Evolutionary conservation across 2,888 invertebrate species (phyloP), one percentile per base, ranked within the genome.

Genomic region (Dynastes hyllus): DNA sequence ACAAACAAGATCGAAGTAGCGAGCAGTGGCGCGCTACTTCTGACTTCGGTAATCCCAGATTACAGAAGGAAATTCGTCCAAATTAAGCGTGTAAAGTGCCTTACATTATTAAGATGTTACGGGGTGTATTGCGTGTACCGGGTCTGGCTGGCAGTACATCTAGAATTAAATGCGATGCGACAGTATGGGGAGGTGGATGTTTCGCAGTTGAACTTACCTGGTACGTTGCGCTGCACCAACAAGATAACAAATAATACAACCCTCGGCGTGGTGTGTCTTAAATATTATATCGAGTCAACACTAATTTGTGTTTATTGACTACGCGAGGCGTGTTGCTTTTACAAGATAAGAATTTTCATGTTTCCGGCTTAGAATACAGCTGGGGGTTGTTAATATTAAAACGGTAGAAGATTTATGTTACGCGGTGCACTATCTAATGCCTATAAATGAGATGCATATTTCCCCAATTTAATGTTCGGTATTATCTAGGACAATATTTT

Each of bases 31-130:
- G 37, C 27, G 2, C 9, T 55, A 71, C 71, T 71, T 71, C 71
- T 71, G 71, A 58, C 71, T 71, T 71, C 16, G 40, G 16, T 71
- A 71, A 71, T 71, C 71, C 71, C 40, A 58, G 71, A 71, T 71
- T 71, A 71, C 71, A 58, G 55, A 37, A 32, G 71, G 71, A 71
- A 71, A 71, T 71, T 53, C 71, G 71, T 71, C 71, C 71, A 71
- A 71, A 58, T 71, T 71, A 71, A 71, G 71, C 71, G 71, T 71
- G 37, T 55, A 55, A 71, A 71, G 71, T 58, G 40, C 71, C 71
- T 51, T 71, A 71, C 71, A 71, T 71, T 71, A 71, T 71, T 71
- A 71, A 71, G 71, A 71, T 58, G 71, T 71, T 37, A 29, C 40
- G 22, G 55, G 58, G 40, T 29, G 51, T 50, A 69, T 69, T 69